Conservation (phyloP, 2,888 invertebrate species). For the Phalera bucephala region DNA sequence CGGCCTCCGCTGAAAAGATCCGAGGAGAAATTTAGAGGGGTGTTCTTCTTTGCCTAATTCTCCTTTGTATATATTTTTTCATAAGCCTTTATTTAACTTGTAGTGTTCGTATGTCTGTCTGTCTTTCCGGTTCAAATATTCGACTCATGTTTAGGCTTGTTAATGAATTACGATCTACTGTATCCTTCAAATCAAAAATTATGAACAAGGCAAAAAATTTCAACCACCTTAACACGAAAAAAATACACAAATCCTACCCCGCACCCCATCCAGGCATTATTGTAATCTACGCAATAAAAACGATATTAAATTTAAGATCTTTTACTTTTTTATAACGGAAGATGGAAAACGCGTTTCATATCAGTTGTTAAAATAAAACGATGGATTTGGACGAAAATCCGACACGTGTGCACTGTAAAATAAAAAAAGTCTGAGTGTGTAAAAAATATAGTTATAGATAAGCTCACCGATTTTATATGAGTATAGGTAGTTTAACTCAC, state of each 20-base stretch:
- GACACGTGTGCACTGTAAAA: conserved; percentile 55
- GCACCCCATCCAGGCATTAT: conserved; percentile 49
- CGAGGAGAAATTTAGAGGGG: too few relatives aligned
- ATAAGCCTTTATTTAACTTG: too few relatives aligned
- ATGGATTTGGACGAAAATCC: conserved; percentile 56
- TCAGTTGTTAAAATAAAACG: conserved; percentile 76
- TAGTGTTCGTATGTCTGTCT: too few relatives aligned
- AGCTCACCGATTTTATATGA: neutral
- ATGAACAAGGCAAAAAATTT: conserved; percentile 3
- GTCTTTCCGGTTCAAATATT: too few relatives aligned
- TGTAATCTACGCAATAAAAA: conserved; percentile 78
- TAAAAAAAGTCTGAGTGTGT: conserved; percentile 18
- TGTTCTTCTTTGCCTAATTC: too few relatives aligned
- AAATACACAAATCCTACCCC: conserved; percentile 43
- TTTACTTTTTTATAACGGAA: conserved; percentile 69
- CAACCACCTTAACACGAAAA: conserved; percentile 20
- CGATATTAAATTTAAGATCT: conserved; percentile 72
- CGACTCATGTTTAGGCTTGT: too few relatives aligned
- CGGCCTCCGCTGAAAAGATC: too few relatives aligned
- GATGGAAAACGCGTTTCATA: conserved; percentile 76
- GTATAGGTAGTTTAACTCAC: too few relatives aligned
- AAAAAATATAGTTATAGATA: conserved; percentile 13
- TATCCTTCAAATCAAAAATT: too few relatives aligned
- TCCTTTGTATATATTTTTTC: too few relatives aligned
- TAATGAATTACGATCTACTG: too few relatives aligned